Evolutionary conservation across 2,888 invertebrate species (phyloP).

Genomic region (Mylabris sibirica): DNA sequence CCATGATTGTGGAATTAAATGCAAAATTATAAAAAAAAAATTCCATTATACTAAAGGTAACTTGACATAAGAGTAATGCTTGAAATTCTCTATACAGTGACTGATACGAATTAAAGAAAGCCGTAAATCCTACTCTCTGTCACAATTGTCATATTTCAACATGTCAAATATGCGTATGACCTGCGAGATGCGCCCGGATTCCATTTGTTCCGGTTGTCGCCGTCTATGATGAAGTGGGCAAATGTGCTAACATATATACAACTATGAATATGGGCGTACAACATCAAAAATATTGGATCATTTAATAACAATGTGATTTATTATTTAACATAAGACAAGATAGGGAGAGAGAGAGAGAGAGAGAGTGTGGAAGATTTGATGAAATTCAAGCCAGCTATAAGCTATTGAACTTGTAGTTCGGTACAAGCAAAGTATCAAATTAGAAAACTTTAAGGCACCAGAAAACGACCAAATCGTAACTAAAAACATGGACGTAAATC

Average conservation of each 20-base stretch:
- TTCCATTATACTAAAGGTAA: not conserved
- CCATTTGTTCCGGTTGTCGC: conserved; percentile 58
- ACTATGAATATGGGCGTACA: conserved; percentile 18
- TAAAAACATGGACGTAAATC: conserved; percentile 21
- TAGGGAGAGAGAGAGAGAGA: conserved; percentile 40
- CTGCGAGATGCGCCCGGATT: conserved; percentile 49
- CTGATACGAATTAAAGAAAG: conserved; percentile 46
- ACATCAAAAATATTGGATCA: not conserved
- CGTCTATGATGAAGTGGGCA: conserved; percentile 49
- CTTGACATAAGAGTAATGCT: not conserved
- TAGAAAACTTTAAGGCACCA: conserved; percentile 40
- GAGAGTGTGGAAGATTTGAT: not conserved
- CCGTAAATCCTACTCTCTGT: conserved; percentile 50
- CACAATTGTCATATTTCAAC: conserved; percentile 48
- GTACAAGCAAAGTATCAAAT: conserved; percentile 40
- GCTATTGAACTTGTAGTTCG: conserved; percentile 45
- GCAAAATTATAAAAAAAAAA: not conserved
- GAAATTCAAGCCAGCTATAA: not conserved
- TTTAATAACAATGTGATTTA: conserved; percentile 40
- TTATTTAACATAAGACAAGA: conserved; percentile 39
- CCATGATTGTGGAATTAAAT: conserved; percentile 4
- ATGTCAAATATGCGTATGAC: conserved; percentile 54
- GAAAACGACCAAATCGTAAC: conserved; percentile 6
- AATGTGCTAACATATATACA: not conserved
- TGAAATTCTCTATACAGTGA: not conserved